Percentiles rank a stretch among this genome's conserved stretches.
phyloP scores from a whole-genome alignment of 2,113 vertebrate genomes.

The Todiramphus saurophagus region DNA sequence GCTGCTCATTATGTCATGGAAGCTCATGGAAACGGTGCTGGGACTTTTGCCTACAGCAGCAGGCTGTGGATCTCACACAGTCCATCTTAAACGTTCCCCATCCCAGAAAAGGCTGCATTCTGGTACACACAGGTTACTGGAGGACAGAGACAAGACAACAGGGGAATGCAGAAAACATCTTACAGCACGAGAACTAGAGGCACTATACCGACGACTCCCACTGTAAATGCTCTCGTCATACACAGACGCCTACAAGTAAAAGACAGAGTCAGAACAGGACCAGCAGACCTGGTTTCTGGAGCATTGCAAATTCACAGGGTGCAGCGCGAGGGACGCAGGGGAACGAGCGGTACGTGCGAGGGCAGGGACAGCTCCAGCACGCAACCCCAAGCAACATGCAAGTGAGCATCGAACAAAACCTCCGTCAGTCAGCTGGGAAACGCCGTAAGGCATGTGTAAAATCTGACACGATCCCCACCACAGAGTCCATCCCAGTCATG shows the following conservation, averaged over 20 bases:
- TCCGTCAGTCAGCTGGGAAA: neutral
- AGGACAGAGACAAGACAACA: neutral
- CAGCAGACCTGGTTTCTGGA: neutral
- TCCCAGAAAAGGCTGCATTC: neutral
- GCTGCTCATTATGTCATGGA: neutral
- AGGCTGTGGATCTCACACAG: neutral
- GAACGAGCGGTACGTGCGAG: neutral
- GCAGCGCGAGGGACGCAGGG: neutral
- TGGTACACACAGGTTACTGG: neutral
- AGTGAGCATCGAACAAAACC: neutral
- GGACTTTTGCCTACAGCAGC: neutral
- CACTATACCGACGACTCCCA: constrained; percentile 70
- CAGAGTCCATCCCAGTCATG: neutral
- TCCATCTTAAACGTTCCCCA: fast-evolving
- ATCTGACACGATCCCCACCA: neutral
- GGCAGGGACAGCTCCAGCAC: neutral
- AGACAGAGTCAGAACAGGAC: constrained; percentile 47
- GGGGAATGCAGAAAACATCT: constrained; percentile 63
- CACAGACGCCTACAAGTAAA: constrained; percentile 74
- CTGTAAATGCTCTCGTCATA: constrained; percentile 78
- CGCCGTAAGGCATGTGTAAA: fast-evolving
- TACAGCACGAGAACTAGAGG: constrained; percentile 78
- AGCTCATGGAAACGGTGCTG: fast-evolving
- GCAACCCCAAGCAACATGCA: neutral
- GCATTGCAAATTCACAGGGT: neutral